Evolutionary conservation across 2,888 invertebrate genomes (phyloP).

Genomic region (Fragum fragum): DNA sequence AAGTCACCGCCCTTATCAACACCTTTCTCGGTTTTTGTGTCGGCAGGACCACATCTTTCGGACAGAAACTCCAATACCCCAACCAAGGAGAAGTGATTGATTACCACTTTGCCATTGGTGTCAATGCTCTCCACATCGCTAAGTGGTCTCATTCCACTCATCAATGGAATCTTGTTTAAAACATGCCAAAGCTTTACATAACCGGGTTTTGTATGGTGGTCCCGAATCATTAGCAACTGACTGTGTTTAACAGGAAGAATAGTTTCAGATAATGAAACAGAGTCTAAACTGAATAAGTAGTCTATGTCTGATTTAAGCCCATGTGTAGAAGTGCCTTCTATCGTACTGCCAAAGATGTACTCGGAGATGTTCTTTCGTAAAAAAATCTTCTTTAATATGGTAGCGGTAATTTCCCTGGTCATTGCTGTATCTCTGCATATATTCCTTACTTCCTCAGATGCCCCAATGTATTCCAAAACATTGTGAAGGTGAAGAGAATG

Average conservation of each 20-base stretch:
- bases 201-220: background rate
- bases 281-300: no score
- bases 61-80: background rate
- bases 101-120: background rate
- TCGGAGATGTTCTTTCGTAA: no score
- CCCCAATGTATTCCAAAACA: background rate
- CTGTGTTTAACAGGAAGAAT: background rate
- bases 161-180: no score
- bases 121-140: background rate
- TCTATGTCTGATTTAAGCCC: background rate
- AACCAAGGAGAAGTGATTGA: background rate
- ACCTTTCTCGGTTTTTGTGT: background rate
- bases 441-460: background rate
- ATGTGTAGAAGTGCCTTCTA: background rate
- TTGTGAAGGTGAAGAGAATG: background rate
- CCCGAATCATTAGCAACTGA: background rate
- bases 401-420: no score
- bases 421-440: background rate
- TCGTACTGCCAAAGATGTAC: background rate
- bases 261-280: no score
- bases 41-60: background rate
- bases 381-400: no score
- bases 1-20: background rate
- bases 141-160: background rate
- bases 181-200: background rate